Conservation (phyloP, 2,888 invertebrate species). For the Ditylenchus weischeri region DNA sequence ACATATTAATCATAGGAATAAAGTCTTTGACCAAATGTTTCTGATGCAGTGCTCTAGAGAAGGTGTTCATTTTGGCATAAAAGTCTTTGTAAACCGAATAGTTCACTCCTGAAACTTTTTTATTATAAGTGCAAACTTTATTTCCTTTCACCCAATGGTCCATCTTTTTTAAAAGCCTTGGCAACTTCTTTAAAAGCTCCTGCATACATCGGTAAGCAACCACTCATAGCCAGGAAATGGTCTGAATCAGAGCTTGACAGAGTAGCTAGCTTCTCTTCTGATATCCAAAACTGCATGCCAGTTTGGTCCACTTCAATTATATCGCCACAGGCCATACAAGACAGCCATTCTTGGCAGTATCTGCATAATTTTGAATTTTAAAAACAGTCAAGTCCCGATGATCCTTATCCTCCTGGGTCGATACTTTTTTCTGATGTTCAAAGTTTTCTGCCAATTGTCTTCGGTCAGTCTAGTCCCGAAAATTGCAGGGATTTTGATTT, state of each 20-base stretch:
- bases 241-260: constrained; percentile 15
- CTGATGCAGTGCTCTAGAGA: constrained; percentile 38
- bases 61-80: constrained; percentile 37
- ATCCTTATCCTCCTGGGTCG: too few relatives aligned
- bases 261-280: constrained; percentile 28
- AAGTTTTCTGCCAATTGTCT: too few relatives aligned
- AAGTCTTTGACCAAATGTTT: constrained; percentile 41
- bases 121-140: not conserved
- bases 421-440: too few relatives aligned
- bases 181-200: constrained; percentile 32
- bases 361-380: constrained; percentile 17
- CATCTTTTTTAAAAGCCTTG: constrained; percentile 37
- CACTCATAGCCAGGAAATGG: constrained; percentile 25
- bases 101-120: constrained; percentile 32
- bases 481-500: too few relatives aligned
- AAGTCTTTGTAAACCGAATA: constrained; percentile 40
- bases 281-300: constrained; percentile 41
- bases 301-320: constrained; percentile 39
- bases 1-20: constrained; percentile 36
- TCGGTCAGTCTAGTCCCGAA: too few relatives aligned
- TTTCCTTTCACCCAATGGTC: constrained; percentile 34
- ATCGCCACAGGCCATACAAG: constrained; percentile 36
- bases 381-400: too few relatives aligned
- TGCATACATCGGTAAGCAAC: constrained; percentile 26
- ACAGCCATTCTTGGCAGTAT: constrained; percentile 44